Percentiles rank a stretch among this genome's conserved stretches.
These are phyloP conservation scores for Fulmarus glacialis DNA, from an alignment of 2,113 vertebrate species.

Conservation along the genomic window DNA sequence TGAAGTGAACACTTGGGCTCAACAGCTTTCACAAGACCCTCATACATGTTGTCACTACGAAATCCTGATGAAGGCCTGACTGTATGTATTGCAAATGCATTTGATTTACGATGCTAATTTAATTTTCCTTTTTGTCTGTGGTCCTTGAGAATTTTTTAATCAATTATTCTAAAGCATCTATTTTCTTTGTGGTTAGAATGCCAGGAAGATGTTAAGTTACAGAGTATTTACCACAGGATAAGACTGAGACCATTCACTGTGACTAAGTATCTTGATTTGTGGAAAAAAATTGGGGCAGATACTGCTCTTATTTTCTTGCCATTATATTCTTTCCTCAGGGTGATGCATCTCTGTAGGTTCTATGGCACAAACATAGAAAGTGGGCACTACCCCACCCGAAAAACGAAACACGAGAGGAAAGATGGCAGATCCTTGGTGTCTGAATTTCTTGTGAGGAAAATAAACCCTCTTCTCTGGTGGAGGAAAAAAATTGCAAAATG, in stretches of 20 bases:
- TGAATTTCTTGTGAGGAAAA: not conserved
- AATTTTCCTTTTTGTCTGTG: not conserved
- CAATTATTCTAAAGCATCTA: fast-evolving
- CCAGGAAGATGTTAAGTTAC: not conserved
- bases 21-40: not conserved
- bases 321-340: not conserved
- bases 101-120: not conserved
- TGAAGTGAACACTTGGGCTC: not conserved
- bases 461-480: not conserved
- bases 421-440: not conserved
- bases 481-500: not conserved
- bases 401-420: fast-evolving
- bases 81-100: not conserved
- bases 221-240: not conserved
- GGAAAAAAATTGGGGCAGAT: not conserved
- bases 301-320: not conserved
- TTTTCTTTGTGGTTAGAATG: not conserved
- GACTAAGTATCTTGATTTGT: not conserved
- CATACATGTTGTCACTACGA: not conserved
- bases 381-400: fast-evolving
- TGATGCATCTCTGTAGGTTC: not conserved
- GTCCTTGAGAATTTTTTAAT: not conserved
- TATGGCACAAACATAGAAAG: not conserved
- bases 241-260: not conserved
- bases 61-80: not conserved